phyloP scores from a whole-genome alignment of 2,113 vertebrate genomes.

The Rattus rattus region DNA sequence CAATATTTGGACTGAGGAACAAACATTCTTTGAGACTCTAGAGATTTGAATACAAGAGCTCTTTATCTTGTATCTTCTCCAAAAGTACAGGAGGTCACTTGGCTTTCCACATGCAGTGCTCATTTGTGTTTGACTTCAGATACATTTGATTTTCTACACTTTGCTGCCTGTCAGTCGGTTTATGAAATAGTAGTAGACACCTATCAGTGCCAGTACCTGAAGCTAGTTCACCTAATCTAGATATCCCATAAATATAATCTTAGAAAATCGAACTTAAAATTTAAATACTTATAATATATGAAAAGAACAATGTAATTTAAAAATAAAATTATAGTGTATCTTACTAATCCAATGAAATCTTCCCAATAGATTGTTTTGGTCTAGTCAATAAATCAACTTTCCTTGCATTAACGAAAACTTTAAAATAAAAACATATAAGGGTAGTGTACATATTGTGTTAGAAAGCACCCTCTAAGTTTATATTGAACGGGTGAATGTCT shows the following conservation, averaged over 20 bases:
- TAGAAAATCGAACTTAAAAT: conserved; percentile 33
- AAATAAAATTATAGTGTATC: not conserved
- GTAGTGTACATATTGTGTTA: not conserved
- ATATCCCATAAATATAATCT: conserved; percentile 1
- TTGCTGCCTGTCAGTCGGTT: not conserved
- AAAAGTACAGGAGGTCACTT: not conserved
- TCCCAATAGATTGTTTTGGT: conserved; percentile 35
- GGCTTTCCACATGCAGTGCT: not conserved
- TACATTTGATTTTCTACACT: not conserved
- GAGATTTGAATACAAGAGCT: conserved; percentile 7
- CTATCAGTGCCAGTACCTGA: not conserved
- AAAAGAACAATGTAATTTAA: not conserved
- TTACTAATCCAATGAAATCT: conserved; percentile 6
- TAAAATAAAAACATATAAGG: conserved; percentile 9
- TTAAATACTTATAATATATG: conserved; percentile 25
- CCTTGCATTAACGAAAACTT: conserved; percentile 27
- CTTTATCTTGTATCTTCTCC: not conserved
- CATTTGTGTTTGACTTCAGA: not conserved
- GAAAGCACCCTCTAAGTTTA: conserved; percentile 24
- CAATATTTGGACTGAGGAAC: not conserved
- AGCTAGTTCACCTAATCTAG: not conserved
- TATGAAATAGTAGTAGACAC: not conserved
- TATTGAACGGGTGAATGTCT: not conserved
- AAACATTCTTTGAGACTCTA: conserved; percentile 1
- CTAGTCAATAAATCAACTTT: not conserved